Conservation (phyloP, 2,797 vertebrate genomes). For the Cottoperca gobio region DNA sequence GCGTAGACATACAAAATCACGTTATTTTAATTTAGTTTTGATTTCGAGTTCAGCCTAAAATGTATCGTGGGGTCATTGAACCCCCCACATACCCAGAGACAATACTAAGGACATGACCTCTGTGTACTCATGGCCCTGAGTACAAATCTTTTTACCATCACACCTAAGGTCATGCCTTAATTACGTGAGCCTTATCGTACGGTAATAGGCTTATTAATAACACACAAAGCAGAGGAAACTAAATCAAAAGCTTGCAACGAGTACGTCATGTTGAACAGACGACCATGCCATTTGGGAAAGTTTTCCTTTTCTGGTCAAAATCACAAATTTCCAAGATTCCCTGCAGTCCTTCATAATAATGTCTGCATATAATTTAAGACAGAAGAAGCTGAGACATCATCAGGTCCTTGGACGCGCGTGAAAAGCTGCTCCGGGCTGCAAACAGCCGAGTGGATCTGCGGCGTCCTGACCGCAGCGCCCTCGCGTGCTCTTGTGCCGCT, state of each 20-base stretch:
- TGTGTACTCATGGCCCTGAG: not conserved
- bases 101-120: too few relatives aligned
- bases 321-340: not conserved
- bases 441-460: not conserved
- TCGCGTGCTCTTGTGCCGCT: constrained; percentile 37
- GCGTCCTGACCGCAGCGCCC: constrained; percentile 26
- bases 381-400: not conserved
- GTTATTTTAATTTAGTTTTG: not conserved
- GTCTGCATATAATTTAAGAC: not conserved
- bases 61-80: constrained; percentile 4
- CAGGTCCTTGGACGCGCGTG: not conserved
- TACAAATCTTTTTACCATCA: not conserved
- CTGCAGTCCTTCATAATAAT: not conserved
- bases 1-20: not conserved
- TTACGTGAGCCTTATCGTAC: not conserved
- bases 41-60: not conserved
- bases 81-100: not conserved
- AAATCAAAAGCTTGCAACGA: not conserved
- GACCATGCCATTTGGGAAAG: not conserved
- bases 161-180: not conserved
- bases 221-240: not conserved
- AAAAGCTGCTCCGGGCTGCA: not conserved
- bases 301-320: fast-evolving
- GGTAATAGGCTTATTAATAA: not conserved
- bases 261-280: not conserved